phyloP scores from a whole-genome alignment of 2,888 invertebrate species.

The Drosophila austrosaltans region DNA sequence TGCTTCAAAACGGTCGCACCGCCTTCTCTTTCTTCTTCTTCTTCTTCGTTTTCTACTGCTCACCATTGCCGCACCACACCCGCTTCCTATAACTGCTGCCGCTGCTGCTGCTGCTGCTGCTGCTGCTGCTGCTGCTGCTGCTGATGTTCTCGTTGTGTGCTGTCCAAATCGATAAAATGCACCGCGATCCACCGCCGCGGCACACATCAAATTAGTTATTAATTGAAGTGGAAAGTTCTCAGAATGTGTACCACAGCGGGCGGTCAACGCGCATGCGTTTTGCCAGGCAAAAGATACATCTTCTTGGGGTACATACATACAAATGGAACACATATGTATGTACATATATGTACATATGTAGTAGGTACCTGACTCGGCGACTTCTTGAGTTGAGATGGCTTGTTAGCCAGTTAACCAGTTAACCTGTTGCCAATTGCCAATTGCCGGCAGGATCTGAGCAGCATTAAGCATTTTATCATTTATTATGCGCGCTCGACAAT shows the following conservation, averaged over 20 bases:
- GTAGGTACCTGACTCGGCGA: slow-evolving; percentile 36
- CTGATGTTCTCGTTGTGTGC: slow-evolving; percentile 55
- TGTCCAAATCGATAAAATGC: slow-evolving; percentile 75
- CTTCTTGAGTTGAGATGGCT: slow-evolving; percentile 38
- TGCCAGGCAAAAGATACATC: slow-evolving; percentile 13
- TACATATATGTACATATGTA: background rate
- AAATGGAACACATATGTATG: slow-evolving; percentile 15
- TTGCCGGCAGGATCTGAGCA: slow-evolving; percentile 55
- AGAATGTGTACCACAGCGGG: slow-evolving; percentile 77
- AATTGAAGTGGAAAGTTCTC: slow-evolving; percentile 79
- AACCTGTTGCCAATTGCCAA: slow-evolving; percentile 51
- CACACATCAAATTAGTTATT: slow-evolving; percentile 79
- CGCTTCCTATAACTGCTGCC: background rate
- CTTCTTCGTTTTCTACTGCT: background rate
- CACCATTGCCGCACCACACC: background rate
- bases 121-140: slow-evolving; percentile 36
- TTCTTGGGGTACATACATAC: too few relatives aligned
- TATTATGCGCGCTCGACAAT: slow-evolving; percentile 62
- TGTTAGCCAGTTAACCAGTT: slow-evolving; percentile 70
- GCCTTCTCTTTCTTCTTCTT: slow-evolving; percentile 27
- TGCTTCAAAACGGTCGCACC: slow-evolving; percentile 65
- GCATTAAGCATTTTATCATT: slow-evolving; percentile 73
- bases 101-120: background rate
- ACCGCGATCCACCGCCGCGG: slow-evolving; percentile 75
- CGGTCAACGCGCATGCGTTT: slow-evolving; percentile 77